These are phyloP conservation scores for Champsocephalus gunnari DNA, from an alignment of 2,797 vertebrate genomes.

Conservation along the genomic window DNA sequence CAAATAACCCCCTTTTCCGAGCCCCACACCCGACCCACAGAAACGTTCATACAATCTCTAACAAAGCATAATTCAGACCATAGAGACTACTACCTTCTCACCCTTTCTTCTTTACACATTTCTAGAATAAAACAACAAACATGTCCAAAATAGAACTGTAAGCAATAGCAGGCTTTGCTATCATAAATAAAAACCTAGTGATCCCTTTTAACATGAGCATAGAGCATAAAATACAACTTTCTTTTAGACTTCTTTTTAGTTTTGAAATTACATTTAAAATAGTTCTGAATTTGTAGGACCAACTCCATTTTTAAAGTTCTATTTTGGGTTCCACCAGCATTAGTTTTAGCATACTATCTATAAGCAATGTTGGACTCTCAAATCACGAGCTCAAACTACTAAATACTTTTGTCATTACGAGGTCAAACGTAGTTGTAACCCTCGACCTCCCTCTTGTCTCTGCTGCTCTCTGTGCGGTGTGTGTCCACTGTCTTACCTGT, in stretches of 20 bases:
- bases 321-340: not conserved
- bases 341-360: not conserved
- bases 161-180: not conserved
- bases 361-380: conserved; percentile 5
- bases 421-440: conserved; percentile 4
- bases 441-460: not conserved
- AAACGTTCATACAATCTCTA: not conserved
- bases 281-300: not conserved
- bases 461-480: conserved; percentile 41
- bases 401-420: not conserved
- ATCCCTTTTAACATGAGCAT: not conserved
- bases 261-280: not conserved
- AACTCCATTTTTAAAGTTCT: not conserved
- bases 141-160: not conserved
- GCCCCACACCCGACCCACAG: not conserved
- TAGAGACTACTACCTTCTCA: not conserved
- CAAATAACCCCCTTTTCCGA: not conserved
- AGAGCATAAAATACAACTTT: not conserved
- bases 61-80: conserved; percentile 7
- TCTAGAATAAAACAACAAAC: not conserved
- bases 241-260: too few relatives aligned
- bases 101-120: not conserved
- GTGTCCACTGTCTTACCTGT: conserved; percentile 82
- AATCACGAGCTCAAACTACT: not conserved
- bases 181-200: not conserved